Base-by-base conservation (phyloP, 2,113 vertebrate genomes). In the Erythrolamprus reginae region DNA sequence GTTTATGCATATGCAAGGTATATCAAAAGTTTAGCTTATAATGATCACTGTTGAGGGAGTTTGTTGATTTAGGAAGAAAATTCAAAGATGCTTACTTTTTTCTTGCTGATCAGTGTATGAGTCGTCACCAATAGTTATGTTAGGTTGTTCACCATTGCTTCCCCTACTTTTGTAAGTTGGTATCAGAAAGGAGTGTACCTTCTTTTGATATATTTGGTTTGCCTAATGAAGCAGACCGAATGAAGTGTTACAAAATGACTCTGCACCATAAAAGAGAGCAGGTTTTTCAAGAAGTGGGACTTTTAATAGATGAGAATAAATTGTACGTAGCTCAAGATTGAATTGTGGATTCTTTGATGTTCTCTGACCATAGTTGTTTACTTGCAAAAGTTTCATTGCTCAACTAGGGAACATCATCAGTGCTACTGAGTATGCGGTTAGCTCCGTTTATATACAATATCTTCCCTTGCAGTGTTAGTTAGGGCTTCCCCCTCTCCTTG, bases 1-100 rank as follows among this genome's bases (percentile, higher is more conserved):
- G 90, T 90, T 9, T 89, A 61, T 96, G 84, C 82, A 92, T 95
- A 19, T 92, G 50, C 61, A 77, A 91, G 3, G 33, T 94, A 53
- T 45, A 91, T 82, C 88, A 93, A 56, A 82, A 91, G 58, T 94
- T 94, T 91, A 82, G 91, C 13, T 61, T 53, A 51, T 50, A 48
- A 47, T 61, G 77, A 47, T 56, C 87, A 58, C n/a, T 50, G 70
- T 38, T 50, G 45, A 38, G 13, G 23, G 38, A 33, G 42, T 47
- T 82, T n/a, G 48, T 51, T 86, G 83, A 77, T 77, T 26, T 15
- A 65, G 26, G 33, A 52, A 33, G 51, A 42, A 23, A 24, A 24
- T 53, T 26, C 82, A 48, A 45, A 48, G 42, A 84, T 48, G 12
- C 24, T 48, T 23, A 89, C 33, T 28, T 93, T 5, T 51, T 93